Conservation (phyloP, 2,888 invertebrate genomes). For the Diogma glabrata region DNA sequence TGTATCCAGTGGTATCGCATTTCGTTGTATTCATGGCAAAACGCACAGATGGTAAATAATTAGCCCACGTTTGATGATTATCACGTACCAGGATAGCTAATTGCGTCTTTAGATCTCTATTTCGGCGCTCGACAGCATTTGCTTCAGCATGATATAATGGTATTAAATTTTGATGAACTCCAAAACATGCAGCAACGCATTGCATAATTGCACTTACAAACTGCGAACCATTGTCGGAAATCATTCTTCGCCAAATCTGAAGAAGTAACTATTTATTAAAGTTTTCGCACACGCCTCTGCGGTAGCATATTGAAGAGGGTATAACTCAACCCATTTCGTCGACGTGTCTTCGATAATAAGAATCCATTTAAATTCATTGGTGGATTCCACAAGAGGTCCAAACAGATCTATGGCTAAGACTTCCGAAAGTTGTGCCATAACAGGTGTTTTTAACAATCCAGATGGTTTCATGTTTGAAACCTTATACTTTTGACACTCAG, state of each 20-base stretch:
- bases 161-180: no score
- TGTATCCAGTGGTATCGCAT: conserved; percentile 25
- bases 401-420: conserved; percentile 27
- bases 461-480: conserved; percentile 25
- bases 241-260: no score
- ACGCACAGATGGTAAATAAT: conserved; percentile 25
- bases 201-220: conserved; percentile 19
- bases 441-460: conserved; percentile 25
- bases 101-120: conserved; percentile 25
- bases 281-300: no score
- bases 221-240: conserved; percentile 29
- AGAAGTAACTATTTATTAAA: no score
- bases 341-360: conserved; percentile 21
- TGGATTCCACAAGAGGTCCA: conserved; percentile 19
- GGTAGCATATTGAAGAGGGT: no score
- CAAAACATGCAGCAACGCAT: background rate
- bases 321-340: conserved; percentile 22
- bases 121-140: conserved; percentile 26
- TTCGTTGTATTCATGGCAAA: conserved; percentile 30
- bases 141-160: conserved; percentile 25
- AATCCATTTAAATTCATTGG: conserved; percentile 21
- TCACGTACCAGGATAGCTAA: conserved; percentile 24
- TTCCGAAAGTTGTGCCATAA: conserved; percentile 20
- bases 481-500: conserved; percentile 26
- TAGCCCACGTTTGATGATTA: conserved; percentile 25